Evolutionary conservation across 2,797 vertebrate genomes (phyloP), one percentile per base, ranked within the genome.

Genomic region (Rhinella marina): DNA sequence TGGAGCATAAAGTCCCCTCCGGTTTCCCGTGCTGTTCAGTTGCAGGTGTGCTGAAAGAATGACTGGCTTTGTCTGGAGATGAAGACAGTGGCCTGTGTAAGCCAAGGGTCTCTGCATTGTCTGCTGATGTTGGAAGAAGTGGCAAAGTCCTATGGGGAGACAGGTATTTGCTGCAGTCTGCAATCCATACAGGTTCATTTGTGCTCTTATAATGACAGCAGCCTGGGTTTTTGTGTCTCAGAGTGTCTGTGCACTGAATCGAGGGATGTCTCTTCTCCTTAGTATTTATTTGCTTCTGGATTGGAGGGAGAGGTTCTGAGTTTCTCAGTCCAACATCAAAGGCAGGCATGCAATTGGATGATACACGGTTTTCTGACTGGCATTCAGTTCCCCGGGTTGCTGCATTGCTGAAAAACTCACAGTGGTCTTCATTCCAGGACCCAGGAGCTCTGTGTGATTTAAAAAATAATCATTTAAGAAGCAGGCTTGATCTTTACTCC

Each of bases 261-360:
- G 84, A 90, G 87, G 91, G 84, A 75, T 61, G 84, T 91, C 93
- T 90, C 88, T 92, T 91, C 91, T 90, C 88, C 87, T 87, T 91
- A 12, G 82, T 91, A 92, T 93, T 92, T 92, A 92, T 91, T 91
- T 92, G 92, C 90, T 92, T 92, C 91, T 91, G 92, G 91, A 93
- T 91, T 87, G 91, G 92, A 93, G 92, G 91, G 90, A 93, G 86
- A 91, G 78, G 88, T 90, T 92, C 90, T 88, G 91, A 90, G 88
- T 90, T 90, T 91, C 91, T 92, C 92, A 89, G 87, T 91, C 87
- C 92, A 90, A 94, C 92, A 94, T 94, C 92, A 94, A 93, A 95
- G 91, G 83, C 88, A 90, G 91, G 79, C 52, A 89, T 17, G 89
- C 91, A 92, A 92, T 81, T 90, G 89, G 92, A 92, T 32, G 25